Percentiles rank a stretch among this genome's conserved stretches.
Evolutionary conservation across 53 echinoderm and acorn worm species (phyloP).

Genomic region (Stichopus horrens): DNA sequence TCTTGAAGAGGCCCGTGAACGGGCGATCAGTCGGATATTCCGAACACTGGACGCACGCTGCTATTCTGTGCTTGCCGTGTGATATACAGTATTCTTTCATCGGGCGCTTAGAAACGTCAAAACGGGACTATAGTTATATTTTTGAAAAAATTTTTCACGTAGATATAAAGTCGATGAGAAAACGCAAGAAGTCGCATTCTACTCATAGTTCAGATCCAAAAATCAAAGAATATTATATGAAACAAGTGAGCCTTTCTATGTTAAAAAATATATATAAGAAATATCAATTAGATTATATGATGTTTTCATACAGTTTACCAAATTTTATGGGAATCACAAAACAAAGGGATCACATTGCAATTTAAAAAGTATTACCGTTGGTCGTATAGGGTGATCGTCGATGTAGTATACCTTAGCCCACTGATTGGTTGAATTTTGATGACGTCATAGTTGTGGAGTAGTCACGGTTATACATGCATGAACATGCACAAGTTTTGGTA

Average conservation of each 20-base stretch:
- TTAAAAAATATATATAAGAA: constrained; percentile 1
- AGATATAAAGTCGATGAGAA: not conserved
- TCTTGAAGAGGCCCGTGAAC: not conserved
- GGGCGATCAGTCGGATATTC: not conserved
- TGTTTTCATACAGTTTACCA: constrained; percentile 26
- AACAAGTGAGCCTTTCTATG: not conserved
- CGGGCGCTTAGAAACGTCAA: constrained; percentile 31
- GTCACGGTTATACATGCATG: no score
- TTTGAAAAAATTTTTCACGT: not conserved
- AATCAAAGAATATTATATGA: not conserved
- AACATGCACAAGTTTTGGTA: no score
- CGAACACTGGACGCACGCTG: constrained; percentile 32
- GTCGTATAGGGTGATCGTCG: no score
- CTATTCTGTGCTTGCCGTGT: constrained; percentile 15
- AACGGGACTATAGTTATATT: constrained; percentile 8
- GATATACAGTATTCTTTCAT: constrained; percentile 18
- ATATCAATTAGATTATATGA: constrained; percentile 14
- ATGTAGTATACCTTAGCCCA: no score
- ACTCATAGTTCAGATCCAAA: constrained; percentile 26
- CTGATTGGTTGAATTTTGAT: no score
- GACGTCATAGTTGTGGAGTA: no score
- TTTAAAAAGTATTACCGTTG: no score
- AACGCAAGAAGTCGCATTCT: not conserved
- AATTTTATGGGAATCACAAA: not conserved
- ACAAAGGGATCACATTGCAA: no score